Conservation (phyloP, 2,888 invertebrate genomes). For the Meghimatium bilineatum region DNA sequence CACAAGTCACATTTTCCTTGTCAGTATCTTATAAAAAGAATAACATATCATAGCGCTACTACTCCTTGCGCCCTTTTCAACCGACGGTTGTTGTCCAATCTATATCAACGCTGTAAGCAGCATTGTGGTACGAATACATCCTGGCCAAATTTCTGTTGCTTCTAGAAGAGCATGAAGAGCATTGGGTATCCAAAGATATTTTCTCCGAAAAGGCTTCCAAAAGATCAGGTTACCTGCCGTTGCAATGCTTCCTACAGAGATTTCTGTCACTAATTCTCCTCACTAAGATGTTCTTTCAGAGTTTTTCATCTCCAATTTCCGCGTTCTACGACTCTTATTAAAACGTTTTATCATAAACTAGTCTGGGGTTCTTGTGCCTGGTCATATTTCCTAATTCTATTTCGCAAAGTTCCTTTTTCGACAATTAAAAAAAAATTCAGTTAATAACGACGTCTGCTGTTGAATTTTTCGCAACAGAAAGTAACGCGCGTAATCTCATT, state of each 20-base stretch:
- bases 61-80: too few species aligned
- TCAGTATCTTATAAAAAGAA: too few species aligned
- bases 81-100: too few species aligned
- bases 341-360: neutral
- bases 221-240: neutral
- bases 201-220: too few species aligned
- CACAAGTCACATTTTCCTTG: too few species aligned
- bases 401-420: neutral
- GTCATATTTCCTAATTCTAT: neutral
- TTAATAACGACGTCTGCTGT: conserved; percentile 10
- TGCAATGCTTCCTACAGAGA: neutral
- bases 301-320: neutral
- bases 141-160: too few species aligned
- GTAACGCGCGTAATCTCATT: conserved; percentile 1
- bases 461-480: neutral
- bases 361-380: neutral
- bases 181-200: too few species aligned
- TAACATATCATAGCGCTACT: too few species aligned
- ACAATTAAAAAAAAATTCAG: neutral
- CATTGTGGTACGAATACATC: too few species aligned
- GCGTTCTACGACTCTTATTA: neutral
- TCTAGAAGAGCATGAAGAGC: too few species aligned
- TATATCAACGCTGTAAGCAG: too few species aligned
- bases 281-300: too few species aligned
- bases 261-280: neutral